Conservation (phyloP, 2,113 vertebrate species). For the Gnathonemus echidnorhynchus region DNA sequence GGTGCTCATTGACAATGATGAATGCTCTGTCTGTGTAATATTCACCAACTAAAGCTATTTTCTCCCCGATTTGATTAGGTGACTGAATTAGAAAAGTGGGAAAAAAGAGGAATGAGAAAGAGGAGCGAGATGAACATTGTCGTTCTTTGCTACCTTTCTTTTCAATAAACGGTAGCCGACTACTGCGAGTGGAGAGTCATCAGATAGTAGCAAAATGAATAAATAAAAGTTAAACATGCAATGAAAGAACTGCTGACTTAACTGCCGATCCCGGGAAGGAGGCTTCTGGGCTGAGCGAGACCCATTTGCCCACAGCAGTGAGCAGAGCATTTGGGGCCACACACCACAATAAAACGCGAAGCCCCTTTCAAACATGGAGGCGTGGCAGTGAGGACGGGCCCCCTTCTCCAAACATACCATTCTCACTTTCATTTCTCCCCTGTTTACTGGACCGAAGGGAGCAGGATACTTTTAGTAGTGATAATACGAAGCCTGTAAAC, state of each 20-base stretch:
- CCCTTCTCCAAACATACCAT: neutral
- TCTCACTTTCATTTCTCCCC: slow-evolving; percentile 19
- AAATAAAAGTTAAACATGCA: slow-evolving; percentile 20
- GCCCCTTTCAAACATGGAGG: neutral
- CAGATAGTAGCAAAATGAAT: slow-evolving; percentile 14
- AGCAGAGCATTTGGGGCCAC: neutral
- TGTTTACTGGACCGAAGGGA: slow-evolving; percentile 18
- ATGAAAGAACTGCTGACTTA: slow-evolving; percentile 19
- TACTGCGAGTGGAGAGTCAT: slow-evolving; percentile 31
- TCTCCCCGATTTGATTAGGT: slow-evolving; percentile 49
- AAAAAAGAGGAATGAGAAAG: neutral
- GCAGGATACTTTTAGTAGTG: slow-evolving; percentile 34
- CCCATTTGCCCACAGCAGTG: neutral
- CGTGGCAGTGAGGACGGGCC: neutral
- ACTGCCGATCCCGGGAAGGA: slow-evolving; percentile 24
- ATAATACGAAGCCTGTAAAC: slow-evolving; percentile 45
- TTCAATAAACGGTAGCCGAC: slow-evolving; percentile 39
- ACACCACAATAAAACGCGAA: neutral
- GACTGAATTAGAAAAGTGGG: slow-evolving; percentile 8
- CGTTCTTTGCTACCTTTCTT: slow-evolving; percentile 32
- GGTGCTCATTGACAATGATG: slow-evolving; percentile 64
- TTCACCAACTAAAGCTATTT: slow-evolving; percentile 48
- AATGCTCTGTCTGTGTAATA: slow-evolving; percentile 62
- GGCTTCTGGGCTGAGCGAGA: neutral
- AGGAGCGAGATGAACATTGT: slow-evolving; percentile 33